Percentiles rank a stretch among this genome's conserved stretches.
phyloP scores from a whole-genome alignment of 2,797 vertebrate genomes.

The Selene dorsalis region DNA sequence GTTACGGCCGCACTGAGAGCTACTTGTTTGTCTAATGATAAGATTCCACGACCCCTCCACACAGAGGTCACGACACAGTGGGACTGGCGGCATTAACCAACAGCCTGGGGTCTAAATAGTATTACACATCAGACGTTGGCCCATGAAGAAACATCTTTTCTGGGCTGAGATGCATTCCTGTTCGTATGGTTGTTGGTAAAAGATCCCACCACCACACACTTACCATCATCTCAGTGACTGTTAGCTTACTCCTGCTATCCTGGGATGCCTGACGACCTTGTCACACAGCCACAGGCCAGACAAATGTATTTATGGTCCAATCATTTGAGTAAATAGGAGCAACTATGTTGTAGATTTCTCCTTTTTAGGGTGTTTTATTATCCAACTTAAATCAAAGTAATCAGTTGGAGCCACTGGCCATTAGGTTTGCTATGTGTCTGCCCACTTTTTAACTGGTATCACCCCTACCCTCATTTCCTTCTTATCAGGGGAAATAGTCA shows the following conservation, averaged over 20 bases:
- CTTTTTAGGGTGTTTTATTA: slow-evolving; percentile 51
- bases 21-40: slow-evolving; percentile 79
- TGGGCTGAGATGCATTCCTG: slow-evolving; percentile 9
- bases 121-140: slow-evolving; percentile 23
- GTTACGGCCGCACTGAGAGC: slow-evolving; percentile 68
- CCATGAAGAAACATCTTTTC: slow-evolving; percentile 30
- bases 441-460: slow-evolving; percentile 32
- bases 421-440: slow-evolving; percentile 42
- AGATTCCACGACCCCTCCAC: slow-evolving; percentile 76
- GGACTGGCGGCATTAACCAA: slow-evolving; percentile 60
- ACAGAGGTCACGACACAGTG: slow-evolving; percentile 68
- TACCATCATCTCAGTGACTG: neutral
- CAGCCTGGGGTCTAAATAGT: slow-evolving; percentile 34
- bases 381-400: slow-evolving; percentile 25
- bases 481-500: slow-evolving; percentile 56
- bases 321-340: slow-evolving; percentile 3
- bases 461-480: slow-evolving; percentile 15
- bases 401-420: slow-evolving; percentile 36
- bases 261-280: neutral
- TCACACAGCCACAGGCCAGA: slow-evolving; percentile 3
- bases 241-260: slow-evolving; percentile 3
- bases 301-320: neutral
- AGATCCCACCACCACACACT: neutral
- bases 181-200: slow-evolving; percentile 27
- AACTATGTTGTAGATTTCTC: slow-evolving; percentile 28